Evolutionary conservation across 2,797 vertebrate genomes (phyloP).

Genomic region (Ptychadena robeensis): DNA sequence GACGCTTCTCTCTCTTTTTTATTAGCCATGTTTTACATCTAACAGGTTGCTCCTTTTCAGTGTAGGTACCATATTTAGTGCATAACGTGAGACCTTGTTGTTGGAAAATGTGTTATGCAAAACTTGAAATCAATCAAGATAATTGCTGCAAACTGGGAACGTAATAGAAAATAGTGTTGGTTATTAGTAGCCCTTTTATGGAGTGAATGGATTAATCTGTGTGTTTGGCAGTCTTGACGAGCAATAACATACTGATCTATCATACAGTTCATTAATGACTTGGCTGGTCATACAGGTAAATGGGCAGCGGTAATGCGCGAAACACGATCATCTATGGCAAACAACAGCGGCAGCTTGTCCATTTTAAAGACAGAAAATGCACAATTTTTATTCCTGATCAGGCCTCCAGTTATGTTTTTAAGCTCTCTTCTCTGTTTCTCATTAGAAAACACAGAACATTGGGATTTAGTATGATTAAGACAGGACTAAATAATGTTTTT

Average conservation of each 20-base stretch:
- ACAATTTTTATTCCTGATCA: constrained; percentile 31
- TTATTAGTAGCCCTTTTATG: constrained; percentile 65
- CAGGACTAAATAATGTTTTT: background rate
- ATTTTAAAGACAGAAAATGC: constrained; percentile 35
- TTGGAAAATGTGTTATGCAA: constrained; percentile 64
- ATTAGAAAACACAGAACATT: constrained; percentile 31
- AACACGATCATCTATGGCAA: constrained; percentile 18
- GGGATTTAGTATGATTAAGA: background rate
- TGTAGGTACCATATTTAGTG: constrained; percentile 24
- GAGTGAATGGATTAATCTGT: constrained; percentile 57
- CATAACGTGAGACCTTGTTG: constrained; percentile 61
- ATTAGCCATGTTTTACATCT: constrained; percentile 36
- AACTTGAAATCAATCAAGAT: constrained; percentile 67
- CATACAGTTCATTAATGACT: constrained; percentile 42
- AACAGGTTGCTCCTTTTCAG: constrained; percentile 6
- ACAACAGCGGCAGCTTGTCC: constrained; percentile 32
- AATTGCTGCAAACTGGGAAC: constrained; percentile 63
- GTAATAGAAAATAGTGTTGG: constrained; percentile 67
- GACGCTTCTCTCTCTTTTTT: constrained; percentile 51
- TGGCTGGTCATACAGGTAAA: constrained; percentile 40
- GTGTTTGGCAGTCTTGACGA: constrained; percentile 49
- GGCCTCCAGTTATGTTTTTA: constrained; percentile 25
- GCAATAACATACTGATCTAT: constrained; percentile 46
- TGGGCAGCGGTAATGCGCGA: constrained; percentile 18
- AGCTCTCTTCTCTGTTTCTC: constrained; percentile 1